A percentile compares a stretch with the other conserved stretches of the same genome.
Evolutionary conservation across 1,140 invertebrate genomes (phyloP).

Genomic region (Belonocnema kinseyi): DNA sequence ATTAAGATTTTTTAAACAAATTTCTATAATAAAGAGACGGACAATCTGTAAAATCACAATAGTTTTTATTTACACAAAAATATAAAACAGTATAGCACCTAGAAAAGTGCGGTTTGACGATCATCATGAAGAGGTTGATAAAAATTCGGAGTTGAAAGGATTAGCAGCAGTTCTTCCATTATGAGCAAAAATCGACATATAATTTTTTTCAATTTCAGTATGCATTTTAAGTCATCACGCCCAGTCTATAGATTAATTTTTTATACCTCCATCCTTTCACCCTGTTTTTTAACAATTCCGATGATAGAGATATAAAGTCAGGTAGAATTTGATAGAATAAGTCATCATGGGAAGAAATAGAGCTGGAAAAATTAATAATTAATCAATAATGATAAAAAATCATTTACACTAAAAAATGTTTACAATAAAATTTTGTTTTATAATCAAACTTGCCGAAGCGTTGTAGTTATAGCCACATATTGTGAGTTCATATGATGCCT

Average conservation of each 20-base stretch:
- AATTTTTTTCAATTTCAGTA: no score
- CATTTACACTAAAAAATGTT: background rate
- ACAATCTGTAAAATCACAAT: no score
- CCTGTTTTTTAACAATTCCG: background rate
- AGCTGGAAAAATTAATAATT: background rate
- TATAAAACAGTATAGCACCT: no score
- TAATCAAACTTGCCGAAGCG: constrained; percentile 27
- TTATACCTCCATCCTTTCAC: background rate
- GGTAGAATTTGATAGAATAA: background rate
- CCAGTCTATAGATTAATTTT: background rate
- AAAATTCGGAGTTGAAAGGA: no score
- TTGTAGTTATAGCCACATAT: constrained; percentile 37
- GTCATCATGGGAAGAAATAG: background rate
- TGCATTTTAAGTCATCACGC: no score
- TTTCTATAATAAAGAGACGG: no score
- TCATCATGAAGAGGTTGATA: no score
- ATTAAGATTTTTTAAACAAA: no score
- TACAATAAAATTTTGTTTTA: background rate
- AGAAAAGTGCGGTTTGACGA: no score
- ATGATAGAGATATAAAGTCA: background rate
- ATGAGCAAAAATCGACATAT: no score
- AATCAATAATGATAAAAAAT: background rate
- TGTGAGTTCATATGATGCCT: constrained; percentile 29
- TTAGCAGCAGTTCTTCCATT: no score
- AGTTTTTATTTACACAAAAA: no score